These are phyloP conservation scores for Chrysomela aeneicollis DNA, from an alignment of 2,888 invertebrate species.

Conservation along the genomic window DNA sequence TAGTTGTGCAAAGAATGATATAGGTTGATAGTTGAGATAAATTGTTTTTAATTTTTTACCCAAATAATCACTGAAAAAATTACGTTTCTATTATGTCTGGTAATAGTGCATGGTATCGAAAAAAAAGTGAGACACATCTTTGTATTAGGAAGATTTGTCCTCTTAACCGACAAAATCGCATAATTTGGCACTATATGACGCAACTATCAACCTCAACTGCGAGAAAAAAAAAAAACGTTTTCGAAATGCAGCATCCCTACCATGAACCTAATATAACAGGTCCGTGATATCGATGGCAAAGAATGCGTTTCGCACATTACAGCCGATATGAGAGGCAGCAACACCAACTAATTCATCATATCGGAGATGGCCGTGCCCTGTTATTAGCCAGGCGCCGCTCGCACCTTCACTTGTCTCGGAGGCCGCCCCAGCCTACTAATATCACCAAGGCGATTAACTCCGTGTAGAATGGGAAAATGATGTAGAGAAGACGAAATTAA, in stretches of 20 bases:
- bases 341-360: constrained; percentile 61
- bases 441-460: constrained; percentile 49
- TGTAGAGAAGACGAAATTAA: constrained; percentile 12
- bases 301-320: constrained; percentile 33
- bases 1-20: too few relatives aligned
- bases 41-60: too few relatives aligned
- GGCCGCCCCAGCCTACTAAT: constrained; percentile 51
- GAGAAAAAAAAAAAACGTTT: too few relatives aligned
- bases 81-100: too few relatives aligned
- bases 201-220: too few relatives aligned
- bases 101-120: too few relatives aligned
- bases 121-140: too few relatives aligned
- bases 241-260: background rate
- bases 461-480: constrained; percentile 31
- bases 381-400: constrained; percentile 60
- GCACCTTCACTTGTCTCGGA: constrained; percentile 54
- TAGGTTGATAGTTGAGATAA: too few relatives aligned
- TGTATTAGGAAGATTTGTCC: too few relatives aligned
- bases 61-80: too few relatives aligned
- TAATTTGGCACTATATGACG: too few relatives aligned
- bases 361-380: constrained; percentile 57
- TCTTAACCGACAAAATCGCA: too few relatives aligned
- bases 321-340: constrained; percentile 47
- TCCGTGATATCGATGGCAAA: constrained; percentile 6
- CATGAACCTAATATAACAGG: constrained; percentile 1